Evolutionary conservation across 2,888 invertebrate genomes (phyloP).

Genomic region (Malthinus flaveolus): DNA sequence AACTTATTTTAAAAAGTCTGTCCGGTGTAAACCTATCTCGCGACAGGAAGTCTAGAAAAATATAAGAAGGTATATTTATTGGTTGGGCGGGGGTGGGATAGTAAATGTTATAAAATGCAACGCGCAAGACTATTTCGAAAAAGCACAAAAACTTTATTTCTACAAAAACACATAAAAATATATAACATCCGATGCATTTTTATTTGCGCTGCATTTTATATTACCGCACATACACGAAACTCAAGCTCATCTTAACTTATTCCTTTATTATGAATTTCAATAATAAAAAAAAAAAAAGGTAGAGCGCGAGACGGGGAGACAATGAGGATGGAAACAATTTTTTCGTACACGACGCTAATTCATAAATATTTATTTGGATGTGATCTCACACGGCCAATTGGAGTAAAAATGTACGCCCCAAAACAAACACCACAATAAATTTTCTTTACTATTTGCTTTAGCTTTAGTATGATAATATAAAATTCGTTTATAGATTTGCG

Average conservation of each 20-base stretch:
- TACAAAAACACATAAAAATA: slow-evolving; percentile 55
- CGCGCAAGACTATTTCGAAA: slow-evolving; percentile 43
- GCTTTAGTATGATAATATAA: slow-evolving; percentile 16
- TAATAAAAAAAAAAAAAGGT: too few relatives aligned
- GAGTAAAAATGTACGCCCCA: slow-evolving; percentile 19
- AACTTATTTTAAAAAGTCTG: slow-evolving; percentile 26
- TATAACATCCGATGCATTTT: slow-evolving; percentile 54
- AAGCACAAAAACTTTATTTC: slow-evolving; percentile 51
- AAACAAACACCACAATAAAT: slow-evolving; percentile 24
- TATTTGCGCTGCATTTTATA: slow-evolving; percentile 40
- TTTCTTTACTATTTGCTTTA: slow-evolving; percentile 12
- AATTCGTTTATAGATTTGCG: slow-evolving; percentile 8
- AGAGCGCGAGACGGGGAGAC: too few relatives aligned
- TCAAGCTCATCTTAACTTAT: too few relatives aligned
- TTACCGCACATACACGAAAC: slow-evolving; percentile 2
- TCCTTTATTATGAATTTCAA: too few relatives aligned
- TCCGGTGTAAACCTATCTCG: slow-evolving; percentile 25
- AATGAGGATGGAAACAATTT: too few relatives aligned
- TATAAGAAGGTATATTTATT: slow-evolving; percentile 46
- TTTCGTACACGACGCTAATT: background rate
- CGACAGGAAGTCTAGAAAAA: slow-evolving; percentile 39
- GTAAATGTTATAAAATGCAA: slow-evolving; percentile 35
- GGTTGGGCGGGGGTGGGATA: slow-evolving; percentile 42
- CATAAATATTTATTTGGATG: slow-evolving; percentile 2
- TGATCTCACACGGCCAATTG: slow-evolving; percentile 16